A percentile compares a stretch with the other conserved stretches of the same genome.
phyloP scores from a whole-genome alignment of 2,113 vertebrate species.

The Pelecanus crispus region DNA sequence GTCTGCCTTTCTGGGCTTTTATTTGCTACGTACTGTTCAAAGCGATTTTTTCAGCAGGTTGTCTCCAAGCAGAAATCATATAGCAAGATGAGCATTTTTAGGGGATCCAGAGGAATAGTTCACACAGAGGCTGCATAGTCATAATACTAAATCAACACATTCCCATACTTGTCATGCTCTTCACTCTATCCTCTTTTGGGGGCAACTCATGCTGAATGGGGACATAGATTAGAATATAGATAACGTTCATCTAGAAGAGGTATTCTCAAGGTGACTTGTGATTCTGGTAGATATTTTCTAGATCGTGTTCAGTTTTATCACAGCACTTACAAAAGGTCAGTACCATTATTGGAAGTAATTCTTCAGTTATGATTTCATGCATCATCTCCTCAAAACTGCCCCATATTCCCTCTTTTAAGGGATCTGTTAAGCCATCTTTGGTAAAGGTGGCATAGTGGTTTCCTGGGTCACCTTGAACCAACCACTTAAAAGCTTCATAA shows the following conservation, averaged over 20 bases:
- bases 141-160: not conserved
- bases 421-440: not conserved
- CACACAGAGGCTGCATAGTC: not conserved
- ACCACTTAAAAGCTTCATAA: not conserved
- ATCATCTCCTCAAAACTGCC: conserved; percentile 1
- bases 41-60: not conserved
- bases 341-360: not conserved
- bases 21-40: not conserved
- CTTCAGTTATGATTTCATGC: conserved; percentile 16
- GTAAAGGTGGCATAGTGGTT: not conserved
- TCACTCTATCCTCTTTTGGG: not conserved
- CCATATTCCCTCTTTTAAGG: not conserved
- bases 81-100: not conserved
- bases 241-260: not conserved
- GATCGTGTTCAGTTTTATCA: not conserved
- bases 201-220: not conserved
- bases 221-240: not conserved
- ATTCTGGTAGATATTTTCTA: not conserved
- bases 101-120: not conserved
- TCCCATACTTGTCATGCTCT: not conserved
- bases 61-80: not conserved
- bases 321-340: conserved; percentile 7
- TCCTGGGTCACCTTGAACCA: conserved; percentile 9
- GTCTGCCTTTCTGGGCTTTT: not conserved
- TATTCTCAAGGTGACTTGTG: not conserved